These are phyloP conservation scores for Rousettus leschenaultii DNA, from an alignment of 2,113 vertebrate species.

Conservation along the genomic window DNA sequence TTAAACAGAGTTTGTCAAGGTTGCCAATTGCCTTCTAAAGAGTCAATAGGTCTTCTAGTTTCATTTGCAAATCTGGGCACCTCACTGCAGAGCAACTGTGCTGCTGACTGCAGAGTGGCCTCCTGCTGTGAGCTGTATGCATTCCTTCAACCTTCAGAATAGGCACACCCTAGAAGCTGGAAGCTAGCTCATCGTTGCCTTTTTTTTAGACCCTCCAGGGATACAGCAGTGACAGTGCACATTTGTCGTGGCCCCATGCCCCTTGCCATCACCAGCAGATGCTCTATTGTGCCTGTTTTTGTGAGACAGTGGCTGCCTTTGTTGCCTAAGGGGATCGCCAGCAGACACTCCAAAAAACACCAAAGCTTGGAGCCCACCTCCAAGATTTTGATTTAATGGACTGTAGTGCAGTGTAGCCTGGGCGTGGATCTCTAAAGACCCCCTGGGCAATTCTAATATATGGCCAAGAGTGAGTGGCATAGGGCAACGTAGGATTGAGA, in stretches of 20 bases:
- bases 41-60: background rate
- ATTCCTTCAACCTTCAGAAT: background rate
- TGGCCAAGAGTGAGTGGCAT: background rate
- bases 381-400: background rate
- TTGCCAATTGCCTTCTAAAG: background rate
- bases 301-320: background rate
- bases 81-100: background rate
- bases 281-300: background rate
- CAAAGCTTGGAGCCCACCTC: background rate
- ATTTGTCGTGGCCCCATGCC: background rate
- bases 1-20: constrained; percentile 41
- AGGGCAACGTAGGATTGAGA: background rate
- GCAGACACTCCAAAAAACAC: background rate
- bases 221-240: background rate
- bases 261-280: background rate
- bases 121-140: background rate
- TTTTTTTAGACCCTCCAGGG: background rate
- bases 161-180: background rate
- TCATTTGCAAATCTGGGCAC: background rate
- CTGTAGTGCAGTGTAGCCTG: background rate
- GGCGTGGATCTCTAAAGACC: background rate
- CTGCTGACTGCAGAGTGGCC: background rate
- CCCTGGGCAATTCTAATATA: background rate
- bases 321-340: background rate
- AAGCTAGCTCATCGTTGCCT: background rate